These are phyloP conservation scores for Drosophila quinaria DNA, from an alignment of 2,888 invertebrate genomes.

Conservation along the genomic window DNA sequence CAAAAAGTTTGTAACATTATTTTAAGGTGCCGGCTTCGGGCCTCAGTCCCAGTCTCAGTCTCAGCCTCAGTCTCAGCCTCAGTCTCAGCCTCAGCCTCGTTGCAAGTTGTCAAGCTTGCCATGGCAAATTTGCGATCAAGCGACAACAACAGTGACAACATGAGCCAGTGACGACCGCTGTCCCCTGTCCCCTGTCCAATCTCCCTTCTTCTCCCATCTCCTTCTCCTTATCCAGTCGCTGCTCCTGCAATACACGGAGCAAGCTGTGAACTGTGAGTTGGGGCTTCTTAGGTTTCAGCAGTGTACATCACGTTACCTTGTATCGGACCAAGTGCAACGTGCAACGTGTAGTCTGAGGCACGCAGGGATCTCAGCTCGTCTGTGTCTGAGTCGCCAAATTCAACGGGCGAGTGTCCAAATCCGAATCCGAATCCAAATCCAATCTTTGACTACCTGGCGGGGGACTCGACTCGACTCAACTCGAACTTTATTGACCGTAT, in stretches of 20 bases:
- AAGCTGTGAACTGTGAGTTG: slow-evolving; percentile 63
- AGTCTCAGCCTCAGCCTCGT: slow-evolving; percentile 33
- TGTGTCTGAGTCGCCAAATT: slow-evolving; percentile 9
- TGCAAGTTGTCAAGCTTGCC: slow-evolving; percentile 79
- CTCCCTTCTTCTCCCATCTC: background rate
- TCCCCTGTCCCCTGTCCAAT: slow-evolving; percentile 13
- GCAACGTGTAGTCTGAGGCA: slow-evolving; percentile 26
- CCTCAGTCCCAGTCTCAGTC: slow-evolving; percentile 3
- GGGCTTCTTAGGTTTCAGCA: slow-evolving; percentile 72
- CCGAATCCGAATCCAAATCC: slow-evolving; percentile 12
- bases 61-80: background rate
- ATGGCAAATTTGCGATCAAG: slow-evolving; percentile 79
- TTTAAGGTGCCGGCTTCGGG: slow-evolving; percentile 72
- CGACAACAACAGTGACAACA: slow-evolving; percentile 80
- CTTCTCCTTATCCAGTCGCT: background rate
- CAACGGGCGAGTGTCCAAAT: background rate
- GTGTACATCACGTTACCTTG: slow-evolving; percentile 78
- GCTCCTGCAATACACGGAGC: slow-evolving; percentile 25
- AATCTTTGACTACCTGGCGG: slow-evolving; percentile 38
- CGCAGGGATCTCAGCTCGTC: slow-evolving; percentile 41
- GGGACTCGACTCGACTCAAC: slow-evolving; percentile 31
- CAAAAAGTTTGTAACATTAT: slow-evolving; percentile 79
- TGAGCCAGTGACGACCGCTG: slow-evolving; percentile 69
- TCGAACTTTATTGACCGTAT: slow-evolving; percentile 80
- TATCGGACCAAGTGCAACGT: slow-evolving; percentile 50